These are phyloP conservation scores for Scrobipalpa atriplicella DNA, from an alignment of 2,888 invertebrate genomes.

Conservation along the genomic window DNA sequence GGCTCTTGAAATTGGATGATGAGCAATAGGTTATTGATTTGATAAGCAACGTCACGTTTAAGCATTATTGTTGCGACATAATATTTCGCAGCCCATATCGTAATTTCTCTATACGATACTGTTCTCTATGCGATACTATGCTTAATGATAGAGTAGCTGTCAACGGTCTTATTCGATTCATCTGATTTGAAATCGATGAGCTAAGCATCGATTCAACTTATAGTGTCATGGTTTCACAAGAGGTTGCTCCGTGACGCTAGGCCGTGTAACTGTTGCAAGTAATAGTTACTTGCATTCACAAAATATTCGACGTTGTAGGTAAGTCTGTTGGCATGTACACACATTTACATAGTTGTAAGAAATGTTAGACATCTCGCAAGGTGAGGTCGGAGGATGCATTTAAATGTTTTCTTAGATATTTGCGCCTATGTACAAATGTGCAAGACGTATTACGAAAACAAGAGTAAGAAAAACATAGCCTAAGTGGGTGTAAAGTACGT, in stretches of 20 bases:
- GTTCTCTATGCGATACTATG: not conserved
- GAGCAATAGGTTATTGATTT: conserved; percentile 9
- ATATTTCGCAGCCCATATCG: conserved; percentile 12
- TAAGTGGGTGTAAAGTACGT: conserved; percentile 4
- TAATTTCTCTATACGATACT: conserved; percentile 9
- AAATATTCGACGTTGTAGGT: conserved; percentile 34
- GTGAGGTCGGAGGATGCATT: conserved; percentile 4
- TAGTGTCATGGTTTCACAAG: conserved; percentile 45
- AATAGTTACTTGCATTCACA: conserved; percentile 31
- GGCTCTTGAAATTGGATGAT: not conserved
- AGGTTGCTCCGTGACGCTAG: conserved; percentile 42
- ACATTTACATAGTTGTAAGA: conserved; percentile 22
- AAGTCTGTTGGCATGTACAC: conserved; percentile 10
- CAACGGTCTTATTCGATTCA: conserved; percentile 28
- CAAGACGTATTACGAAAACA: not conserved
- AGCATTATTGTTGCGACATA: not conserved
- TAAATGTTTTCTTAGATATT: conserved; percentile 14
- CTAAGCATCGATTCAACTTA: conserved; percentile 42
- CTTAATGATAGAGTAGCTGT: conserved; percentile 28
- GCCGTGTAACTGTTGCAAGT: conserved; percentile 28
- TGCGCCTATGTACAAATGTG: not conserved
- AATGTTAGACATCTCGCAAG: conserved; percentile 13
- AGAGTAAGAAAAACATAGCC: not conserved
- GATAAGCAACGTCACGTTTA: not conserved
- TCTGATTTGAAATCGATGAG: conserved; percentile 31